phyloP scores from a whole-genome alignment of 2,797 vertebrate species.

The Diceros bicornis region DNA sequence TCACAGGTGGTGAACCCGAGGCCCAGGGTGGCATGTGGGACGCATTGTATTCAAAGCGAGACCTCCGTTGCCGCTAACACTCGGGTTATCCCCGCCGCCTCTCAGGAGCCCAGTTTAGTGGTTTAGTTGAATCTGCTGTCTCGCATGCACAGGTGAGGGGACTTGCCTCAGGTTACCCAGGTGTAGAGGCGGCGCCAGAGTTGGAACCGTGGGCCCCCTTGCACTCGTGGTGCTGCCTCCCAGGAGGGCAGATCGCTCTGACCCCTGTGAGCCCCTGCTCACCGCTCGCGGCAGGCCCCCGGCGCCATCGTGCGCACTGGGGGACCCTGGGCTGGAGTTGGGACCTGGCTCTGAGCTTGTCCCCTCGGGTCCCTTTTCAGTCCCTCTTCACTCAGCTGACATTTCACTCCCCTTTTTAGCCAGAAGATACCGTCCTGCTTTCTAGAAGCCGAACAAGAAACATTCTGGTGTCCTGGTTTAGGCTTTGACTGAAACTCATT shows the following conservation, averaged over 20 bases:
- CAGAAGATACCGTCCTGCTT: background rate
- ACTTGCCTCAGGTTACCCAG: background rate
- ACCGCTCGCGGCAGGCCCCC: background rate
- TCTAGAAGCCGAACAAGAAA: background rate
- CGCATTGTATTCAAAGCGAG: background rate
- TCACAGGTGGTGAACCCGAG: background rate
- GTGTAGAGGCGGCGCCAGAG: background rate
- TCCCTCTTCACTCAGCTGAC: background rate
- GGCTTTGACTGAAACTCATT: background rate
- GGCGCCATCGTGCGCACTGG: background rate
- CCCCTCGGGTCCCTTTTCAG: background rate
- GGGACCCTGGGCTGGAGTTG: background rate
- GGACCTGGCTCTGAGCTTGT: background rate
- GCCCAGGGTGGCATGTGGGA: background rate
- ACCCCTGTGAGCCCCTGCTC: background rate
- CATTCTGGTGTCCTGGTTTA: background rate
- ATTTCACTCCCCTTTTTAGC: background rate
- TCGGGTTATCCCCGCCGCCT: background rate
- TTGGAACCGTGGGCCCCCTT: background rate
- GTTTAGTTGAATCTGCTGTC: background rate
- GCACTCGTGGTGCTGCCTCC: background rate
- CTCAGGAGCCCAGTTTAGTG: background rate
- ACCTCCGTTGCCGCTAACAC: background rate
- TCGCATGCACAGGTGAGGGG: background rate
- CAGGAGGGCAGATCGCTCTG: background rate